Base-by-base conservation (phyloP, 2,888 invertebrate species). In the Flexamia atlantica region DNA sequence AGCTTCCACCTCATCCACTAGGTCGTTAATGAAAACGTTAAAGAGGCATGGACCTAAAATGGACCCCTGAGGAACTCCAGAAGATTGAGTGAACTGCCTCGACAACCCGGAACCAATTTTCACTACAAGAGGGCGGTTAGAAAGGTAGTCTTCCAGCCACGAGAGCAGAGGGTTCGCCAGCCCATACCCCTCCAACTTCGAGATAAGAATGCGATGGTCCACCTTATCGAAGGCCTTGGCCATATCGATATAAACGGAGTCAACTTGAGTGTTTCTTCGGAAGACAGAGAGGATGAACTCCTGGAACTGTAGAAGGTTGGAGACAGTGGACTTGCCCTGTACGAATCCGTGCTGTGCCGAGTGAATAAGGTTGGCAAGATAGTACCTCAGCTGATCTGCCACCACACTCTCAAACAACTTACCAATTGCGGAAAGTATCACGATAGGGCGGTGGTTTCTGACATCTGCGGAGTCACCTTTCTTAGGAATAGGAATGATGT, bases 21-120 rank as follows among this genome's bases (percentile, higher is more conserved):
- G 68, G 23, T 68, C 68, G 17, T 68, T 68, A 14, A 79, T 42
- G 17, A 79, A 79, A 0, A 25, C 12, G 79, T 50, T 79, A 12
- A 79, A 50, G 23, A 79, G 79, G 2, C 28, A 30, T 17, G 50
- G 79, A n/a, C 79, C 79, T 30, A 50, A 23, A 17, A 40, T n/a
- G 10, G 50, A 79, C 14, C 50, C 79, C 25, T 79, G 79, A 5
- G 79, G 79, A 50, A 79, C 79, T 0, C 79, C 79, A 50, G 79
- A 50, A 0, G 46, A 42, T 4, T n/a, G 50, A 25, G n/a, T 2
- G n/a, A 79, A 79, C 23, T 46, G 20, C 17, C 17, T n/a, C 1
- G 50, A 79, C 14, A 2, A 14, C 20, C 3, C n/a, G 53, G 12
- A 12, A 10, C 30, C 79, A 79, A 53, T 28, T 23, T 30, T 79